A percentile compares a stretch with the other conserved stretches of the same genome.
phyloP scores from a whole-genome alignment of 2,113 vertebrate genomes.

The pig (Sus scrofa) region DNA sequence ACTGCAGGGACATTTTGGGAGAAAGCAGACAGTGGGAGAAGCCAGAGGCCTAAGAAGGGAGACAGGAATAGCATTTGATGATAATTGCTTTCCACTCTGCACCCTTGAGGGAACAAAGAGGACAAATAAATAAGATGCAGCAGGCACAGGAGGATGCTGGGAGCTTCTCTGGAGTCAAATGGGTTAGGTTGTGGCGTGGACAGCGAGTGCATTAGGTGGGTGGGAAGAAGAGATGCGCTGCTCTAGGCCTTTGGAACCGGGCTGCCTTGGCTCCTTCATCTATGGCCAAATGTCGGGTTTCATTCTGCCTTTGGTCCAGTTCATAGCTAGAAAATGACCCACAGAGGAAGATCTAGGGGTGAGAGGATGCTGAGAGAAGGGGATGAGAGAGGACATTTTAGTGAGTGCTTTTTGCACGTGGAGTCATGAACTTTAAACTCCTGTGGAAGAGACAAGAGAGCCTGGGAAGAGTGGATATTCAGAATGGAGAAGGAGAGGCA shows the following conservation, averaged over 20 bases:
- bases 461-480: neutral
- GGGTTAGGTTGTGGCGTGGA: neutral
- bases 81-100: slow-evolving; percentile 71
- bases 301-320: slow-evolving; percentile 24
- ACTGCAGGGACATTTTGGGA: slow-evolving; percentile 56
- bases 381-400: slow-evolving; percentile 9
- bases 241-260: slow-evolving; percentile 36
- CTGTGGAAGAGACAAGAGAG: neutral
- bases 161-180: slow-evolving; percentile 25
- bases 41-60: slow-evolving; percentile 63
- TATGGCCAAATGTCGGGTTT: slow-evolving; percentile 30
- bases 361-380: neutral
- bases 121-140: slow-evolving; percentile 68
- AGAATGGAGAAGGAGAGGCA: neutral
- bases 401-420: neutral
- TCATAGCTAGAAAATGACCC: slow-evolving; percentile 41
- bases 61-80: slow-evolving; percentile 72
- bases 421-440: slow-evolving; percentile 37
- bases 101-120: slow-evolving; percentile 69
- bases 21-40: slow-evolving; percentile 58
- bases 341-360: neutral
- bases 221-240: slow-evolving; percentile 17
- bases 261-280: neutral
- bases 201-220: neutral
- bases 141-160: slow-evolving; percentile 2